Evolutionary conservation across 1,140 invertebrate species (phyloP).

Genomic region (Galleria mellonella): DNA sequence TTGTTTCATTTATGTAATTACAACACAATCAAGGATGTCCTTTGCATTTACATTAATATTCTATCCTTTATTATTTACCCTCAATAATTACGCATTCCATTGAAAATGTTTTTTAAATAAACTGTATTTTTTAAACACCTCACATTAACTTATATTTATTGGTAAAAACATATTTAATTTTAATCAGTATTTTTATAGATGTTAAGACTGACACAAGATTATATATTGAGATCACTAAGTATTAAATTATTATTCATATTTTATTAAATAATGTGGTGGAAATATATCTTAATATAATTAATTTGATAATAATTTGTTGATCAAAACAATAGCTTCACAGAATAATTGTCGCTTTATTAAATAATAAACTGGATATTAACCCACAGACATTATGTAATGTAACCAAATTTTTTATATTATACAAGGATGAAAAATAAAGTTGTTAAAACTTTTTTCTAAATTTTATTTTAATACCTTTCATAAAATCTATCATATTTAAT

Average conservation of each 20-base stretch:
- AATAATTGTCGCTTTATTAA: slow-evolving; percentile 31
- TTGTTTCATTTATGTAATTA: background rate
- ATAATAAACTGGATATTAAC: slow-evolving; percentile 44
- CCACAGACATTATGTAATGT: slow-evolving; percentile 52
- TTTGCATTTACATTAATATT: slow-evolving; percentile 32
- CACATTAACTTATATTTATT: slow-evolving; percentile 20
- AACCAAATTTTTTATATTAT: slow-evolving; percentile 61
- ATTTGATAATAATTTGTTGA: slow-evolving; percentile 31
- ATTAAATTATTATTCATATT: slow-evolving; percentile 42
- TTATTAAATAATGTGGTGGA: slow-evolving; percentile 40
- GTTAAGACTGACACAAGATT: slow-evolving; percentile 67
- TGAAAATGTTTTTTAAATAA: slow-evolving; percentile 19
- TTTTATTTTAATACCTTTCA: slow-evolving; percentile 15
- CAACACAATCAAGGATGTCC: background rate
- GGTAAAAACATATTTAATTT: slow-evolving; percentile 26
- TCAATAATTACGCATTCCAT: slow-evolving; percentile 34
- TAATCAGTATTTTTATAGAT: slow-evolving; percentile 66
- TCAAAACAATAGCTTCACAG: slow-evolving; percentile 25
- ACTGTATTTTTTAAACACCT: slow-evolving; percentile 32
- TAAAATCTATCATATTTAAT: background rate
- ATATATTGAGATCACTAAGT: slow-evolving; percentile 60
- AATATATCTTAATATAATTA: slow-evolving; percentile 37
- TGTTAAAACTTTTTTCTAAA: slow-evolving; percentile 34
- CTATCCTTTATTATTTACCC: slow-evolving; percentile 6
- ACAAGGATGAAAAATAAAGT: slow-evolving; percentile 49